These are phyloP conservation scores for Calyptommatus sinebrachiatus DNA, from an alignment of 2,113 vertebrate species.

Conservation along the genomic window DNA sequence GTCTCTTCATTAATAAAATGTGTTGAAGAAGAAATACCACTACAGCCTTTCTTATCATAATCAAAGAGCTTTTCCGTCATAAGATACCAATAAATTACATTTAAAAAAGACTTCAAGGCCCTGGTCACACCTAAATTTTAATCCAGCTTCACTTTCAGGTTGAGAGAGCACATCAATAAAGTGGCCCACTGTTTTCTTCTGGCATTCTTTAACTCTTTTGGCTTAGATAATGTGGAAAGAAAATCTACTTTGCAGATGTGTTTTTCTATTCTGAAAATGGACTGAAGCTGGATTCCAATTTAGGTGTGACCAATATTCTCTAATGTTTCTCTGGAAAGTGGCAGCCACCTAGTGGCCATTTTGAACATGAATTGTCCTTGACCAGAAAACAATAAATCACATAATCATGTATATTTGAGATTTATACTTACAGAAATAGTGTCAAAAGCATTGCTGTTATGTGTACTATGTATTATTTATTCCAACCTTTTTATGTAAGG, in stretches of 20 bases:
- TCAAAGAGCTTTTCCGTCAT: not conserved
- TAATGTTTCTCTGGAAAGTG: constrained; percentile 56
- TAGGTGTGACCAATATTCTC: not conserved
- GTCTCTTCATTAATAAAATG: not conserved
- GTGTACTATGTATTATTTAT: not conserved
- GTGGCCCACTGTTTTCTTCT: too few species aligned
- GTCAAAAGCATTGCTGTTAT: not conserved
- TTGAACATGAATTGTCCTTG: not conserved
- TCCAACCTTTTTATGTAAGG: too few species aligned
- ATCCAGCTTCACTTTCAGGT: too few species aligned
- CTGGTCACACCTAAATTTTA: too few species aligned
- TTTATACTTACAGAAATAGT: not conserved
- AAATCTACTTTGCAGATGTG: too few species aligned
- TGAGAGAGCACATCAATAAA: too few species aligned
- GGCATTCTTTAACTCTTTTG: too few species aligned
- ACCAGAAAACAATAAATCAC: not conserved
- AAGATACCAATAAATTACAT: not conserved
- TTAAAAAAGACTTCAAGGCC: too few species aligned
- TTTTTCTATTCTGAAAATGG: not conserved
- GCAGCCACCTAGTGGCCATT: constrained; percentile 69
- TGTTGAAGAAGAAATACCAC: not conserved
- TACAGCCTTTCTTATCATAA: not conserved
- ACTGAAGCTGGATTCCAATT: not conserved
- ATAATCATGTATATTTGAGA: not conserved
- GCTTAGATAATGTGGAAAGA: too few species aligned